These are phyloP conservation scores for Atlantisia rogersi DNA, from an alignment of 2,113 vertebrate species.

Conservation along the genomic window DNA sequence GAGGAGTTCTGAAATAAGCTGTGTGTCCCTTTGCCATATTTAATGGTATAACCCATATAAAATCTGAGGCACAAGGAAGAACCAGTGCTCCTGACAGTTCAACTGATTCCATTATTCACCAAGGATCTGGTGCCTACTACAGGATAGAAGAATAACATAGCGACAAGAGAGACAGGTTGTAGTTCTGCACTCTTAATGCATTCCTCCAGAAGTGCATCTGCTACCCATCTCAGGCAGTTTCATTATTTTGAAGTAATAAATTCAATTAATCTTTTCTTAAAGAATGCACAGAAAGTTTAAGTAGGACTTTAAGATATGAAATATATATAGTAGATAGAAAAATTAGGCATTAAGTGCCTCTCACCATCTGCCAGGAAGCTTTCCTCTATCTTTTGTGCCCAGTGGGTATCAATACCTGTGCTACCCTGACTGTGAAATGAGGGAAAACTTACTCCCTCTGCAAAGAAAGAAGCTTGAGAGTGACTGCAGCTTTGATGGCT, in stretches of 20 bases:
- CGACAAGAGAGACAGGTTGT: background rate
- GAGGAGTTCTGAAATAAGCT: background rate
- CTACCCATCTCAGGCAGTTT: background rate
- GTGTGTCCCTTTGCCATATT: background rate
- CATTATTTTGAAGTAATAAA: background rate
- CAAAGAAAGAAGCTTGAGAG: background rate
- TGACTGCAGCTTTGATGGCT: background rate
- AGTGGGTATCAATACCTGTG: background rate
- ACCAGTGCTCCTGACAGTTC: background rate
- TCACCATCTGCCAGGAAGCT: background rate
- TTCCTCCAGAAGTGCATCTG: background rate
- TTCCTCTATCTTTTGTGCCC: background rate
- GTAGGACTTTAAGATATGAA: background rate
- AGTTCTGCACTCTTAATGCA: background rate
- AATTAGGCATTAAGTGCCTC: background rate
- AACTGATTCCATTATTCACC: background rate
- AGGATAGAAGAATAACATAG: background rate
- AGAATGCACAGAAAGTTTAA: background rate
- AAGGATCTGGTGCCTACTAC: background rate
- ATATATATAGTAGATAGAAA: background rate
- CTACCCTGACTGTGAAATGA: background rate
- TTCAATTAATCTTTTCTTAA: background rate
- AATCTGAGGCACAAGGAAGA: background rate
- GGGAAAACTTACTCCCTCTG: background rate
- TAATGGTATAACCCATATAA: background rate